Percentiles rank a stretch among this genome's conserved stretches.
These are phyloP conservation scores for Enteromius radiatus DNA, from an alignment of 2,797 vertebrate species.

Conservation along the genomic window DNA sequence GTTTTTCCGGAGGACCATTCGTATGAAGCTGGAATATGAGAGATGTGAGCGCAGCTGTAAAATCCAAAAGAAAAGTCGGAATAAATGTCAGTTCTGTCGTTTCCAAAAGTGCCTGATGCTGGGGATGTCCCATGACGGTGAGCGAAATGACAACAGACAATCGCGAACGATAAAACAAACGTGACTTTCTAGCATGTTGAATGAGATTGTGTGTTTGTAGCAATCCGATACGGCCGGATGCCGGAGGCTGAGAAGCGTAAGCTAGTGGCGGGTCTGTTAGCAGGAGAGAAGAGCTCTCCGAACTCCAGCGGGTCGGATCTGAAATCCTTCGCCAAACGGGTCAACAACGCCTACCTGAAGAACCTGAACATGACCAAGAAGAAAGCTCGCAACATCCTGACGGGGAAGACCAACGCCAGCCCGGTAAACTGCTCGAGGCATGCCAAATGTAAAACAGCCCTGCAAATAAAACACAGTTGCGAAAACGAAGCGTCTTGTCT, in stretches of 20 bases:
- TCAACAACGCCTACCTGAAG: slow-evolving; percentile 86
- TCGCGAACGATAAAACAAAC: neutral
- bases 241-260: slow-evolving; percentile 87
- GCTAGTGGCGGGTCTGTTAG: slow-evolving; percentile 81
- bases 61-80: slow-evolving; percentile 88
- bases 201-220: slow-evolving; percentile 58
- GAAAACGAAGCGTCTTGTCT: neutral
- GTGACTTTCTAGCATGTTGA: neutral
- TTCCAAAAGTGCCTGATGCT: slow-evolving; percentile 87
- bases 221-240: slow-evolving; percentile 87
- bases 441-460: neutral
- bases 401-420: slow-evolving; percentile 82
- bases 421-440: slow-evolving; percentile 67
- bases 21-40: slow-evolving; percentile 88
- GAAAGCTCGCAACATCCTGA: slow-evolving; percentile 86
- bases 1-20: slow-evolving; percentile 86
- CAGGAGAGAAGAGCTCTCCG: slow-evolving; percentile 71
- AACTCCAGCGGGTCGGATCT: slow-evolving; percentile 79
- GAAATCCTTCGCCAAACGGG: slow-evolving; percentile 83
- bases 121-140: slow-evolving; percentile 88
- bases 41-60: slow-evolving; percentile 86
- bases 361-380: slow-evolving; percentile 91
- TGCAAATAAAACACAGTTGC: neutral
- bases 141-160: slow-evolving; percentile 55
- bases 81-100: slow-evolving; percentile 89